These are phyloP conservation scores for Leptopterna dolabrata DNA, from an alignment of 2,888 invertebrate species.

Conservation along the genomic window DNA sequence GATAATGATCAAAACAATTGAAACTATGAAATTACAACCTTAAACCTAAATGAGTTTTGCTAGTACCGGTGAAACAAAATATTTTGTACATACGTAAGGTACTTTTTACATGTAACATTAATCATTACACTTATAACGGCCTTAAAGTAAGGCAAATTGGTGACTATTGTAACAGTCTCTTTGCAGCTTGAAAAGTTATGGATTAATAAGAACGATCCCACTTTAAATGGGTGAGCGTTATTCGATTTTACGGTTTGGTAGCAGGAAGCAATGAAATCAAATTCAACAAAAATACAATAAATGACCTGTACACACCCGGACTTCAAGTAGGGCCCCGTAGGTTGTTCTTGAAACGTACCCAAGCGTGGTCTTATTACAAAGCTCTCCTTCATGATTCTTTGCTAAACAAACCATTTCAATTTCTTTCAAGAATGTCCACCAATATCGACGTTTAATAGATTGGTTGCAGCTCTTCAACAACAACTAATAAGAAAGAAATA, in stretches of 20 bases:
- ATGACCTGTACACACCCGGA: slow-evolving; percentile 7
- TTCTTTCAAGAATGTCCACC: background rate
- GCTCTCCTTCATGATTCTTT: background rate
- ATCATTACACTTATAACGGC: slow-evolving; percentile 50
- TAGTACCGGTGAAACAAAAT: slow-evolving; percentile 49
- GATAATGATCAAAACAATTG: background rate
- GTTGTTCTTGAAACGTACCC: slow-evolving; percentile 11
- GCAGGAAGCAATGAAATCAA: slow-evolving; percentile 25
- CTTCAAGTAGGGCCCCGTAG: slow-evolving; percentile 34
- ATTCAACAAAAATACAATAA: slow-evolving; percentile 35
- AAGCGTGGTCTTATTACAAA: background rate
- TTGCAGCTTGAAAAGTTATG: slow-evolving; percentile 63
- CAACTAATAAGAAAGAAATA: background rate
- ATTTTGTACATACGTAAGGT: slow-evolving; percentile 47
- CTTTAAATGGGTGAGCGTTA: slow-evolving; percentile 29
- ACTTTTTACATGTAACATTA: slow-evolving; percentile 52
- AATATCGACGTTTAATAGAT: background rate
- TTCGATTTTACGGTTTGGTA: slow-evolving; percentile 24
- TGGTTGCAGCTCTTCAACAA: background rate
- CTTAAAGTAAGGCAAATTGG: slow-evolving; percentile 68
- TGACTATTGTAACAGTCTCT: slow-evolving; percentile 68
- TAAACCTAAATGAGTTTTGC: slow-evolving; percentile 48
- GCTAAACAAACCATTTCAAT: background rate
- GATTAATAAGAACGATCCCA: slow-evolving; percentile 33
- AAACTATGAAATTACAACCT: slow-evolving; percentile 23